These are phyloP conservation scores for Apamea sordens DNA, from an alignment of 2,888 invertebrate species.

Conservation along the genomic window DNA sequence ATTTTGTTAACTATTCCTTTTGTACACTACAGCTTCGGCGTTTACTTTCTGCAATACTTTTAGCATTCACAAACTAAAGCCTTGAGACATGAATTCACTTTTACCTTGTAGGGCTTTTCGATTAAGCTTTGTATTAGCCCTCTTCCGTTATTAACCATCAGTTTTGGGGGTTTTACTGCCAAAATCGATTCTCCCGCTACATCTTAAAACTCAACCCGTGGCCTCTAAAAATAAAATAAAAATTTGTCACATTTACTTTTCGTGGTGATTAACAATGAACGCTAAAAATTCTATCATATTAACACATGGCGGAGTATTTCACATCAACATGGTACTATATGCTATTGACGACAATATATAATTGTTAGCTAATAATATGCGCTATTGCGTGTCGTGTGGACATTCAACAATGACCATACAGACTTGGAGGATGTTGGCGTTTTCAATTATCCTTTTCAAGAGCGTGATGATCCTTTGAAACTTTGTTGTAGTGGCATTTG, in stretches of 20 bases:
- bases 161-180: not conserved
- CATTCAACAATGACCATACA: slow-evolving; percentile 52
- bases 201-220: slow-evolving; percentile 48
- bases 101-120: not conserved
- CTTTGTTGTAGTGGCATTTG: slow-evolving; percentile 30
- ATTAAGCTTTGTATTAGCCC: not conserved
- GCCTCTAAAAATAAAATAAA: slow-evolving; percentile 65
- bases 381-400: slow-evolving; percentile 60
- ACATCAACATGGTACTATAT: slow-evolving; percentile 39
- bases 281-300: slow-evolving; percentile 73
- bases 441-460: slow-evolving; percentile 59
- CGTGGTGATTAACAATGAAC: slow-evolving; percentile 79
- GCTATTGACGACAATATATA: slow-evolving; percentile 68
- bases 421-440: slow-evolving; percentile 56
- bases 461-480: slow-evolving; percentile 57
- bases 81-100: not conserved
- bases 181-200: slow-evolving; percentile 42
- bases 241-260: slow-evolving; percentile 75
- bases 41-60: not conserved
- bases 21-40: not conserved
- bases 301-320: slow-evolving; percentile 62
- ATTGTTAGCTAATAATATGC: slow-evolving; percentile 68
- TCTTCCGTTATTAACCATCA: not conserved
- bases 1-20: not conserved
- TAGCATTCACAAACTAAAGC: not conserved